Base-by-base conservation (phyloP, 2,113 vertebrate genomes). In the Tragelaphus imberbis region DNA sequence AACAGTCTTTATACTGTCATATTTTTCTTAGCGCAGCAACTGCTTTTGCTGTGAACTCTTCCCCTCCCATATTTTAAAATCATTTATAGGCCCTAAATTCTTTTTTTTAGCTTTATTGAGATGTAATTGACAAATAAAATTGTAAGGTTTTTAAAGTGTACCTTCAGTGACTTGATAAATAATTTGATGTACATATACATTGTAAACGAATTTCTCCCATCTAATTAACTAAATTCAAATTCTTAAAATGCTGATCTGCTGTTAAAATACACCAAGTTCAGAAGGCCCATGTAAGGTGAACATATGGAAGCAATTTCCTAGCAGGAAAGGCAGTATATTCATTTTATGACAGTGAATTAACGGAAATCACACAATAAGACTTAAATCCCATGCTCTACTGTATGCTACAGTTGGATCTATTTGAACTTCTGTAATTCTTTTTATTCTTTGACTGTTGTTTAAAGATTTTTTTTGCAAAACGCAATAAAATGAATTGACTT, bases 401-500 rank as follows among this genome's bases (percentile, higher is more conserved):
- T 53, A 0, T 49, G 85, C 91, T 86, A 4, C 47, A 30, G 3
- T 40, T 71, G 75, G 59, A 58, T 61, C 68, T 55, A 1, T 33
- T 36, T 53, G 17, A 36, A 44, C 56, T 91, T 93, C 63, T 68
- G 15, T 91, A 19, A 44, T 40, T 4, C 23, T 71, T 91, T 36
- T 49, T 82, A 28, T 13, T 56, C 36, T 95, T 36, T 55, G 9
- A 96, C 55, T 55, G 7, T 56, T 96, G 81, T 96, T 90, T 90
- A 36, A 91, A 81, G 47, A 33, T 47, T 89, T 97, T 98, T 81
- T 81, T 96, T 84, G 28, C 33, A 25, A 71, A 68, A 53, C 56
- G 96, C 86, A 97, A 97, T 98, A 98, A 98, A 98, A 95, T 94
- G 68, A 94, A 96, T 79, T 84, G 36, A 27, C 4, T 91, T 90